Conservation (phyloP, 2,888 invertebrate genomes). For the Empis livida region DNA sequence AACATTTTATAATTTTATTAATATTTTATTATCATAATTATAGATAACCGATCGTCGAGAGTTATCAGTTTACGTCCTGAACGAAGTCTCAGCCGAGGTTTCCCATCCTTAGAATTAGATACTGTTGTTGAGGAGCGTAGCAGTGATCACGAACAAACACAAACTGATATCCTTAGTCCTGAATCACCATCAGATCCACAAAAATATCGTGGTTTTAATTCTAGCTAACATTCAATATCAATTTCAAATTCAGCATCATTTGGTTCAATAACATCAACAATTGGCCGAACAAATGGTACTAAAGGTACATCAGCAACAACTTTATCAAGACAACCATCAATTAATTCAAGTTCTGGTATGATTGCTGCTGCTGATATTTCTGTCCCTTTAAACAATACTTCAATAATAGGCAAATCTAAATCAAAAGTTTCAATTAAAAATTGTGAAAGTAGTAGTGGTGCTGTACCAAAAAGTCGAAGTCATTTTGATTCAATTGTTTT, state of each 20-base stretch:
- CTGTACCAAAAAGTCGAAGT: neutral
- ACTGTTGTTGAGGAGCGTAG: constrained; percentile 73
- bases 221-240: constrained; percentile 27
- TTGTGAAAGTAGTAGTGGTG: constrained; percentile 2
- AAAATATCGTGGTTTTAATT: constrained; percentile 26
- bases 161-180: constrained; percentile 34
- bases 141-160: constrained; percentile 63
- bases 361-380: constrained; percentile 1
- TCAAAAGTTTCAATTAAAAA: constrained; percentile 12
- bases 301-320: constrained; percentile 9
- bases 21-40: constrained; percentile 1
- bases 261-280: constrained; percentile 6
- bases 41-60: constrained; percentile 43
- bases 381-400: constrained; percentile 12
- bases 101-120: constrained; percentile 65
- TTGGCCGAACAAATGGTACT: neutral
- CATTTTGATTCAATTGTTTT: neutral
- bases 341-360: too few relatives aligned
- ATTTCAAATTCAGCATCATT: constrained; percentile 5
- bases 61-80: constrained; percentile 50
- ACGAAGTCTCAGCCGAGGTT: constrained; percentile 56
- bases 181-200: constrained; percentile 32
- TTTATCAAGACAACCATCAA: neutral
- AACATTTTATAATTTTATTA: neutral
- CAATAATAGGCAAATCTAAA: constrained; percentile 12